Percentiles rank a stretch among this genome's conserved stretches.
Conservation (phyloP, 2,113 vertebrate species). For the Limanda limanda region DNA sequence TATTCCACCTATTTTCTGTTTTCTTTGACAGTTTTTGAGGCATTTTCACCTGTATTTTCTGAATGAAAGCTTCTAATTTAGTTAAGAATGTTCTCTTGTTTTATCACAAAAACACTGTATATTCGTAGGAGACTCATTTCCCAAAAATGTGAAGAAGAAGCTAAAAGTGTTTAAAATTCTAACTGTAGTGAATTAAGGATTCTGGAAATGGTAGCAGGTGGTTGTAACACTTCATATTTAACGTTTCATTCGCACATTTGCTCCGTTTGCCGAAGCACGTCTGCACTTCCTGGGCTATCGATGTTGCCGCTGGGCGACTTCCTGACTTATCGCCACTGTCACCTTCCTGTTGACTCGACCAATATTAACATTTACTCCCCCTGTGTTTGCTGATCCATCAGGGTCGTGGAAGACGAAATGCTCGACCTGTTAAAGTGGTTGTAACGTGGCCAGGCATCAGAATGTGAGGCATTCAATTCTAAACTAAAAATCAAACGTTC, state of each 20-base stretch:
- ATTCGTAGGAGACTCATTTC: too few species aligned
- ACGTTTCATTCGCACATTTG: not conserved
- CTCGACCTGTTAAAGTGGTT: slow-evolving; percentile 10
- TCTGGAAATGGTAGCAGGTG: too few species aligned
- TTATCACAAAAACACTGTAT: too few species aligned
- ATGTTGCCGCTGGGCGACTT: not conserved
- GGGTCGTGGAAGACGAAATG: slow-evolving; percentile 24
- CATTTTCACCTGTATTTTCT: not conserved
- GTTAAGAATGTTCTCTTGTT: not conserved
- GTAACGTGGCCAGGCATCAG: not conserved
- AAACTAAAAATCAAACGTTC: too few species aligned
- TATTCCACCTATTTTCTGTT: too few species aligned
- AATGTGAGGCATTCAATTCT: not conserved
- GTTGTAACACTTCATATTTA: not conserved
- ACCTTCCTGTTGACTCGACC: slow-evolving; percentile 50
- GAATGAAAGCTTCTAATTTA: not conserved
- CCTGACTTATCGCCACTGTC: slow-evolving; percentile 7
- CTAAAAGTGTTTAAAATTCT: too few species aligned
- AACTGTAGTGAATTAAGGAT: too few species aligned
- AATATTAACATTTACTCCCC: slow-evolving; percentile 69
- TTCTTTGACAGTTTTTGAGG: too few species aligned
- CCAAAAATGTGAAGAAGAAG: too few species aligned
- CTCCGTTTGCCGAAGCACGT: not conserved
- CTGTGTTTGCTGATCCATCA: slow-evolving; percentile 54
- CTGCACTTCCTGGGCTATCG: not conserved